A percentile compares a stretch with the other conserved stretches of the same genome.
Evolutionary conservation across 2,888 invertebrate species (phyloP).

Genomic region (Cheilosia variabilis): DNA sequence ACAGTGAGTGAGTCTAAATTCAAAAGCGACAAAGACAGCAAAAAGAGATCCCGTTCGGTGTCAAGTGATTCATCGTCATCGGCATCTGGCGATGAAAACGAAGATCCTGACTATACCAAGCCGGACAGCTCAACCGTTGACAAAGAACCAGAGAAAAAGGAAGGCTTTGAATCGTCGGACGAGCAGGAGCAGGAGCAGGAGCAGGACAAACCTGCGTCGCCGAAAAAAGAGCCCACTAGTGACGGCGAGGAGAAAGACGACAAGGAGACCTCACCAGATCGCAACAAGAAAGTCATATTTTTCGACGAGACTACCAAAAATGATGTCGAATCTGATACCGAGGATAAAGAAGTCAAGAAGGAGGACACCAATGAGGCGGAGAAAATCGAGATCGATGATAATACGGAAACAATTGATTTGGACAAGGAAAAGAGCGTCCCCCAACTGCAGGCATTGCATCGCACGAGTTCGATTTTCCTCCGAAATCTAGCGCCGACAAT

Average conservation of each 20-base stretch:
- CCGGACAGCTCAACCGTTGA: conserved; percentile 77
- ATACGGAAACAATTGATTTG: conserved; percentile 83
- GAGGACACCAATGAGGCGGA: conserved; percentile 76
- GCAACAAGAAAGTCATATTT: conserved; percentile 6
- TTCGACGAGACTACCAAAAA: conserved; percentile 63
- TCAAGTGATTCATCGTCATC: conserved; percentile 79
- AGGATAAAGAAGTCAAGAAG: conserved; percentile 76
- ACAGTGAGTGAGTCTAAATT: conserved; percentile 77
- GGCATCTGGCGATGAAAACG: conserved; percentile 80
- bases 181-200: not conserved
- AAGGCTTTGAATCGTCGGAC: conserved; percentile 76
- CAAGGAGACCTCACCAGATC: conserved; percentile 19
- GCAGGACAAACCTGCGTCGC: not conserved
- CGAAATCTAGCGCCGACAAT: conserved; percentile 98
- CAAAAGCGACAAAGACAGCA: conserved; percentile 76
- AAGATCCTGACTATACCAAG: conserved; percentile 79
- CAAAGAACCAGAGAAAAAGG: conserved; percentile 81
- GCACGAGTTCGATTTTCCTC: conserved; percentile 98
- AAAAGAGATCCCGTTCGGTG: conserved; percentile 77
- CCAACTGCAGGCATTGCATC: conserved; percentile 91
- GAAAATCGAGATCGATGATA: conserved; percentile 82
- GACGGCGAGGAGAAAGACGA: conserved; percentile 38
- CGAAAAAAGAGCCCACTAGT: conserved; percentile 18
- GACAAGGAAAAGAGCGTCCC: conserved; percentile 84
- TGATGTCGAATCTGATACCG: conserved; percentile 54